Percentiles rank a stretch among this genome's conserved stretches.
Evolutionary conservation across 2,797 vertebrate species (phyloP).

Genomic region (Lophius americanus): DNA sequence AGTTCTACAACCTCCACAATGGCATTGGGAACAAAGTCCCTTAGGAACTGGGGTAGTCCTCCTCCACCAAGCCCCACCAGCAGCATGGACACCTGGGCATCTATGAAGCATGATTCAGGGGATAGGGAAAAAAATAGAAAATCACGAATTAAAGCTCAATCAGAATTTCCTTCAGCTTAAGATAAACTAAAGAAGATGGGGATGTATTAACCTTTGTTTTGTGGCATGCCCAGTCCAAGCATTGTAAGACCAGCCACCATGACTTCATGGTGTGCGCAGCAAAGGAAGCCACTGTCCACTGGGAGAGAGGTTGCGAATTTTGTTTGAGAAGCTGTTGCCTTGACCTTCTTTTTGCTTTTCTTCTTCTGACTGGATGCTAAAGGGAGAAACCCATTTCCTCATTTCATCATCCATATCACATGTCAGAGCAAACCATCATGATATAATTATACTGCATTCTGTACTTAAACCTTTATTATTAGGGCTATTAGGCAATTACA

Average conservation of each 20-base stretch:
- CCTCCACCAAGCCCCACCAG: conserved; percentile 94
- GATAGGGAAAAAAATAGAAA: not conserved
- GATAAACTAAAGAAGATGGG: not conserved
- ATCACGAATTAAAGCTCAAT: not conserved
- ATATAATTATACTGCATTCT: not conserved
- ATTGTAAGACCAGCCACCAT: conserved; percentile 92
- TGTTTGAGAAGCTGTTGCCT: conserved; percentile 49
- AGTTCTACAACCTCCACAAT: conserved; percentile 89
- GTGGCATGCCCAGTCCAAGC: conserved; percentile 74
- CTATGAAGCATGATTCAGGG: conserved; percentile 57
- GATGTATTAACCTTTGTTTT: conserved; percentile 77
- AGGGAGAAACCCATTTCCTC: not conserved
- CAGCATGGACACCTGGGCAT: conserved; percentile 79
- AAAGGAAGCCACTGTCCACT: conserved; percentile 91
- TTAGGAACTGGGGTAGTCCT: conserved; percentile 92
- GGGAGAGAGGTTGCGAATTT: conserved; percentile 47
- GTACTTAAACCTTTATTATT: not conserved
- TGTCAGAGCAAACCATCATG: not conserved
- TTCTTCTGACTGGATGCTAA: conserved; percentile 85
- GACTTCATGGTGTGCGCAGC: conserved; percentile 93
- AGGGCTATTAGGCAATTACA: too few species aligned
- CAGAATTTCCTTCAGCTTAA: not conserved
- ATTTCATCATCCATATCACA: too few species aligned
- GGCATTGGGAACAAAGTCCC: conserved; percentile 86
- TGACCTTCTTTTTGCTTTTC: conserved; percentile 79